phyloP scores from a whole-genome alignment of 2,888 invertebrate species.

The Luperina testacea region DNA sequence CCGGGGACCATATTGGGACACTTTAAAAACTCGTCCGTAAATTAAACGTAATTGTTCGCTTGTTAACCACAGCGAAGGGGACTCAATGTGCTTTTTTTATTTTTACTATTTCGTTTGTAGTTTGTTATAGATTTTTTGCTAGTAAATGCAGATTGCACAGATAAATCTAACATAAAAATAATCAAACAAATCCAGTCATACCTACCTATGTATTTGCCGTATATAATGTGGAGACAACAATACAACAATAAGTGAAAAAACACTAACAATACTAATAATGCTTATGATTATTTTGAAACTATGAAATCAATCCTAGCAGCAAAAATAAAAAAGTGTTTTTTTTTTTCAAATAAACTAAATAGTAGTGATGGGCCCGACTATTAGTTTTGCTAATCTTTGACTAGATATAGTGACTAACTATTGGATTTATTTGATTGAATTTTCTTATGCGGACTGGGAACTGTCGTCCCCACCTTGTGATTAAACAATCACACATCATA shows the following conservation, averaged over 20 bases:
- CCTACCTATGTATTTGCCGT: background rate
- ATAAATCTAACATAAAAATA: background rate
- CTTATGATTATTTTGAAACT: background rate
- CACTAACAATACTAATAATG: background rate
- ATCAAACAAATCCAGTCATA: background rate
- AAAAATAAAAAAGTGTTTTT: too few species aligned
- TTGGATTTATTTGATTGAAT: background rate
- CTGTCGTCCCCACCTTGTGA: background rate
- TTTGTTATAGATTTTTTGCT: conserved; percentile 31
- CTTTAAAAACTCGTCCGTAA: conserved; percentile 88
- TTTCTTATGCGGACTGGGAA: background rate
- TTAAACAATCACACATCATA: background rate
- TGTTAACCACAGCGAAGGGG: conserved; percentile 82
- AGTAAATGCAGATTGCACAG: background rate
- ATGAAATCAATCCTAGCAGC: too few species aligned
- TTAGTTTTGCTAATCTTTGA: background rate
- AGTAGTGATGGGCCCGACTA: background rate
- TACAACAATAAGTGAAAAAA: background rate
- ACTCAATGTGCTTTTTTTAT: conserved; percentile 61
- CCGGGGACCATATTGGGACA: conserved; percentile 81
- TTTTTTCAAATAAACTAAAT: background rate
- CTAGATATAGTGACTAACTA: background rate
- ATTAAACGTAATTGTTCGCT: conserved; percentile 90
- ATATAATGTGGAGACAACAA: background rate
- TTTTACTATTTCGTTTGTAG: conserved; percentile 51